Evolutionary conservation across 2,888 invertebrate species (phyloP).

Genomic region (Conops quadrifasciatus): DNA sequence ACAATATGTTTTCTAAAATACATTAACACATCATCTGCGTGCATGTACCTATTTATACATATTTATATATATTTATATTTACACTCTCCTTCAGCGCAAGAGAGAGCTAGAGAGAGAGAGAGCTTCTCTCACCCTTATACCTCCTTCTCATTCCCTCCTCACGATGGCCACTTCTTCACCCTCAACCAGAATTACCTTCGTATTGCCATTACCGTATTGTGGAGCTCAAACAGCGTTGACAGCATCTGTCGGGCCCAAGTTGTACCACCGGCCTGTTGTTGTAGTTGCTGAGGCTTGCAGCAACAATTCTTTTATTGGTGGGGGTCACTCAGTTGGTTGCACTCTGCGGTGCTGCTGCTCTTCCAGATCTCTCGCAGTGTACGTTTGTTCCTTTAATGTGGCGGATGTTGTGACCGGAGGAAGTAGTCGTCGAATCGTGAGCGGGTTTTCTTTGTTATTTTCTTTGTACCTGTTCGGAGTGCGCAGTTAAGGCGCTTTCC

Average conservation of each 20-base stretch:
- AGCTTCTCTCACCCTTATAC: too few relatives aligned
- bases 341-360: background rate
- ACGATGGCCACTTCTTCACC: too few relatives aligned
- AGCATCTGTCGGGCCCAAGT: background rate
- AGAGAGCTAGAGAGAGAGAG: too few relatives aligned
- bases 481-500: conserved; percentile 23
- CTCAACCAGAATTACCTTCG: too few relatives aligned
- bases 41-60: too few relatives aligned
- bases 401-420: conserved; percentile 23
- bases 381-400: conserved; percentile 25
- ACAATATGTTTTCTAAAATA: too few relatives aligned
- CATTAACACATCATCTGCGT: too few relatives aligned
- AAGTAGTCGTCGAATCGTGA: conserved; percentile 1
- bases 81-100: too few relatives aligned
- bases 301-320: conserved; percentile 5
- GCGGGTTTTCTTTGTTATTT: conserved; percentile 19
- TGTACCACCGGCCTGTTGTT: background rate
- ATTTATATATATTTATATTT: too few relatives aligned
- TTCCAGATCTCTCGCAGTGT: conserved; percentile 35
- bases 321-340: conserved; percentile 2
- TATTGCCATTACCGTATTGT: background rate
- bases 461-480: conserved; percentile 2
- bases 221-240: background rate
- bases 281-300: too few relatives aligned
- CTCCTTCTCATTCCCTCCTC: too few relatives aligned